A percentile compares a stretch with the other conserved stretches of the same genome.
Conservation (phyloP, 2,888 invertebrate species). For the Aspidapion aeneum region DNA sequence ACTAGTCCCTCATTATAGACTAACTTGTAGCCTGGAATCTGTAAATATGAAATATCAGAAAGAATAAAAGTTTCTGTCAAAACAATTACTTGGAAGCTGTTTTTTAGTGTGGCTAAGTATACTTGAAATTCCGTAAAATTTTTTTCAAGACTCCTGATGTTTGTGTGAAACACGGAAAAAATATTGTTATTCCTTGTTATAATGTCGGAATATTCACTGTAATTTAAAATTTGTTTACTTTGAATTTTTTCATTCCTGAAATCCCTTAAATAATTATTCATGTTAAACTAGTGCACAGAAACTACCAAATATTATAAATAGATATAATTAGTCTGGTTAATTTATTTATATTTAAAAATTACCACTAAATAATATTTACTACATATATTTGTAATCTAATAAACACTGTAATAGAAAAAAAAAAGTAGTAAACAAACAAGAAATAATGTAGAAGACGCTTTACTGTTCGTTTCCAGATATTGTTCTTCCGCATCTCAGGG, state of each 20-base stretch:
- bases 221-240: too few species aligned
- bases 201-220: too few species aligned
- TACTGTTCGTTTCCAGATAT: too few species aligned
- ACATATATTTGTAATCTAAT: too few species aligned
- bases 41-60: neutral
- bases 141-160: slow-evolving; percentile 4
- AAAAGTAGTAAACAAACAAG: too few species aligned
- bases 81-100: neutral
- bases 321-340: too few species aligned
- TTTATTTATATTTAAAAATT: neutral
- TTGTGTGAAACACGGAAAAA: neutral
- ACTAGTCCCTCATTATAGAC: slow-evolving; percentile 4
- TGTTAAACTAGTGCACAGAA: too few species aligned
- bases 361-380: neutral
- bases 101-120: neutral
- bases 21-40: neutral
- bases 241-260: neutral
- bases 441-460: too few species aligned
- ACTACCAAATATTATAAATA: too few species aligned
- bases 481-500: neutral
- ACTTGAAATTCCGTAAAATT: neutral
- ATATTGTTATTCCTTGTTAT: too few species aligned
- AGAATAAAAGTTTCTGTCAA: slow-evolving; percentile 6
- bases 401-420: too few species aligned
- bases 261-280: slow-evolving; percentile 1